These are phyloP conservation scores for Thrips palmi DNA, from an alignment of 1,140 invertebrate species.

Conservation along the genomic window DNA sequence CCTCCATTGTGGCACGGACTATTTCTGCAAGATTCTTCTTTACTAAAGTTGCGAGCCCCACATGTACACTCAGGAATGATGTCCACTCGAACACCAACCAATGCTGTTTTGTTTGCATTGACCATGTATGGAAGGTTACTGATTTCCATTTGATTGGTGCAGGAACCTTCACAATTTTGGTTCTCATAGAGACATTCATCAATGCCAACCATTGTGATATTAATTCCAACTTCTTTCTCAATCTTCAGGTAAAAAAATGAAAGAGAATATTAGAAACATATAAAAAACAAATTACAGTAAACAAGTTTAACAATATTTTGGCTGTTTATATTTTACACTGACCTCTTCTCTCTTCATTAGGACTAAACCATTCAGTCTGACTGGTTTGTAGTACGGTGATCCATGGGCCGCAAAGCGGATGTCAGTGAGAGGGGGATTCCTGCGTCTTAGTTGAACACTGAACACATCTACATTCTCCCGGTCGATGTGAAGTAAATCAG, in stretches of 20 bases:
- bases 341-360: slow-evolving; percentile 80
- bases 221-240: slow-evolving; percentile 79
- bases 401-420: slow-evolving; percentile 88
- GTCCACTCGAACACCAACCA: slow-evolving; percentile 81
- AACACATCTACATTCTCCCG: slow-evolving; percentile 88
- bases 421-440: slow-evolving; percentile 78
- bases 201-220: slow-evolving; percentile 94
- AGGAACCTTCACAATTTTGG: slow-evolving; percentile 87
- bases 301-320: not conserved
- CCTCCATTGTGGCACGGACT: slow-evolving; percentile 91
- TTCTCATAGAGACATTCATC: slow-evolving; percentile 94
- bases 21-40: slow-evolving; percentile 70
- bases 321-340: slow-evolving; percentile 13
- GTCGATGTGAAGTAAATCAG: slow-evolving; percentile 63
- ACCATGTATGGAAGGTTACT: slow-evolving; percentile 83
- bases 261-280: slow-evolving; percentile 4
- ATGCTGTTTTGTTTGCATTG: slow-evolving; percentile 87
- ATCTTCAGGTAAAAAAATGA: slow-evolving; percentile 34
- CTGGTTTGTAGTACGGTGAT: slow-evolving; percentile 88
- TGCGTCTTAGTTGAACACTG: slow-evolving; percentile 72
- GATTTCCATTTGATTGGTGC: slow-evolving; percentile 80
- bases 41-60: slow-evolving; percentile 75
- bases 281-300: slow-evolving; percentile 4
- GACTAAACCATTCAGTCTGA: slow-evolving; percentile 82
- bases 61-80: slow-evolving; percentile 81